A percentile compares a stretch with the other conserved stretches of the same genome.
phyloP scores from a whole-genome alignment of 2,888 invertebrate species.

The Acleris cristana region DNA sequence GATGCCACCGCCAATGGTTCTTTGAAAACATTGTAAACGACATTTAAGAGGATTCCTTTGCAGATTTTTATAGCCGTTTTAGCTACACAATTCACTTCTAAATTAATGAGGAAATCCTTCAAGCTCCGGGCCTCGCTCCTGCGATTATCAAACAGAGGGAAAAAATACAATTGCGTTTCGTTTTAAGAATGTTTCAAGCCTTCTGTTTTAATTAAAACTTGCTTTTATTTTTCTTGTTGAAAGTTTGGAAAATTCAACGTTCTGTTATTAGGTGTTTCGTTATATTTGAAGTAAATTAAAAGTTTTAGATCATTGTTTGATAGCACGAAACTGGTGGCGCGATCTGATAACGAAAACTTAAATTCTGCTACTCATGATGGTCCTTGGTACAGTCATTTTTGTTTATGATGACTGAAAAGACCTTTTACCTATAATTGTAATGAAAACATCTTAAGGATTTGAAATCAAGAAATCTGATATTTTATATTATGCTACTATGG shows the following conservation, averaged over 20 bases:
- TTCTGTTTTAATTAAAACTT: constrained; percentile 65
- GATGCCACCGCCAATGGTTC: constrained; percentile 1
- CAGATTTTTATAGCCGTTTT: constrained; percentile 27
- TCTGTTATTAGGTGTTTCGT: constrained; percentile 39
- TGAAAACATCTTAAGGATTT: background rate
- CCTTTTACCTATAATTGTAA: background rate
- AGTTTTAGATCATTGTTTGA: constrained; percentile 15
- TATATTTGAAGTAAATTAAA: constrained; percentile 25
- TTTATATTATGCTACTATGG: too few species aligned
- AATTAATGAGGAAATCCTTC: constrained; percentile 62
- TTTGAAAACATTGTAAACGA: constrained; percentile 30
- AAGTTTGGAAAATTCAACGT: constrained; percentile 39
- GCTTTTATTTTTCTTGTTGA: constrained; percentile 43
- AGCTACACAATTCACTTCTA: constrained; percentile 51
- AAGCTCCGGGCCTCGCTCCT: constrained; percentile 46
- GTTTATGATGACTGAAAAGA: too few species aligned
- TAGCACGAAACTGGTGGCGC: background rate
- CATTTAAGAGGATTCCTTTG: constrained; percentile 24
- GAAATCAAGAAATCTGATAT: too few species aligned
- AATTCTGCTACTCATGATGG: background rate
- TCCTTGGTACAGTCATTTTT: background rate
- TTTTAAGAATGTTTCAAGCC: constrained; percentile 55
- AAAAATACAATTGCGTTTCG: constrained; percentile 57
- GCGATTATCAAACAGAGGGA: constrained; percentile 60
- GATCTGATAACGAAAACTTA: constrained; percentile 1